Conservation (phyloP, 1,140 invertebrate species). For the Ostrea denselamellosa region DNA sequence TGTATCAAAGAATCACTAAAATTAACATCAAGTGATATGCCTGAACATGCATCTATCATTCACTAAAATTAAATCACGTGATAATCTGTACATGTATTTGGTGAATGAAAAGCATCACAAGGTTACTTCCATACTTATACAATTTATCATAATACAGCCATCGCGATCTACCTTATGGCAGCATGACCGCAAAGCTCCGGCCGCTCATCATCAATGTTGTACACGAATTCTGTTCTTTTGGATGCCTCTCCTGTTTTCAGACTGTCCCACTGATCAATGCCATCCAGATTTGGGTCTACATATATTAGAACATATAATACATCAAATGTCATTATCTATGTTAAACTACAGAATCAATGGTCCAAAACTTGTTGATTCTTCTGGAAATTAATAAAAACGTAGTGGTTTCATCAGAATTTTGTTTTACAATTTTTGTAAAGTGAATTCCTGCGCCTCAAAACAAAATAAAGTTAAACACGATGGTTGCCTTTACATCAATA, state of each 20-base stretch:
- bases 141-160: neutral
- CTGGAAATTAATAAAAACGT: no score
- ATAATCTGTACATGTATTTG: no score
- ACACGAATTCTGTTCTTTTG: constrained; percentile 63
- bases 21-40: no score
- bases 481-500: neutral
- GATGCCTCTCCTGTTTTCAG: constrained; percentile 51
- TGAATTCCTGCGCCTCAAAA: no score
- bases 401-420: no score
- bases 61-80: no score
- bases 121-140: neutral
- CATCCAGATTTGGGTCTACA: constrained; percentile 61
- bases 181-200: constrained; percentile 60
- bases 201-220: constrained; percentile 61
- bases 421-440: no score
- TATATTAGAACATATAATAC: neutral
- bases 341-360: no score
- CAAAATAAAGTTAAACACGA: neutral
- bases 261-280: constrained; percentile 61
- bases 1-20: no score
- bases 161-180: constrained; percentile 66
- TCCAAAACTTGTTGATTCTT: no score
- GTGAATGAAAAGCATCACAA: no score
- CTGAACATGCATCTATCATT: no score
- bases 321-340: neutral